Conservation (phyloP, 2,797 vertebrate species). For the Uromys caudimaculatus region DNA sequence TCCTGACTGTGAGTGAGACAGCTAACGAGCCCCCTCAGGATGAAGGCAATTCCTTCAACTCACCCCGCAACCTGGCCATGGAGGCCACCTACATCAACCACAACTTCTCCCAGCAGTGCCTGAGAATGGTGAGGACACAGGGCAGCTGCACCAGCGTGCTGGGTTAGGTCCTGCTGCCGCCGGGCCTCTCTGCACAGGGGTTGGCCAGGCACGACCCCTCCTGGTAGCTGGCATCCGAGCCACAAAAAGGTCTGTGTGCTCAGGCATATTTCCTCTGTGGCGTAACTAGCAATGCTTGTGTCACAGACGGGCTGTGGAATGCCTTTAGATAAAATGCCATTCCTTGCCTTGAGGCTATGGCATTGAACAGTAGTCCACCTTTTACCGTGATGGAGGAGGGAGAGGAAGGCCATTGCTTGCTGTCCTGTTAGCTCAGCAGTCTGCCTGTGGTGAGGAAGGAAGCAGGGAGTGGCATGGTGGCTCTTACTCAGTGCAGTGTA, state of each 20-base stretch:
- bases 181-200: rapidly evolving
- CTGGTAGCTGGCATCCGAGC: too few relatives aligned
- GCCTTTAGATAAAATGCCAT: not conserved
- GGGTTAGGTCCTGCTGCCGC: not conserved
- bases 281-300: not conserved
- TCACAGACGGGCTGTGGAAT: not conserved
- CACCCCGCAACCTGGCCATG: conserved; percentile 98
- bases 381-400: not conserved
- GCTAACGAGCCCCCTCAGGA: conserved; percentile 99
- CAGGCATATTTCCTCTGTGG: not conserved
- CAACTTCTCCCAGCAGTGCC: conserved; percentile 99
- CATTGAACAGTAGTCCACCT: not conserved
- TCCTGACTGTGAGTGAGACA: conserved; percentile 98
- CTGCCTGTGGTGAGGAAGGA: not conserved
- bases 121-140: conserved; percentile 92
- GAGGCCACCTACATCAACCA: conserved; percentile 99
- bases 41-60: conserved; percentile 98
- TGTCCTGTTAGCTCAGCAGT: not conserved
- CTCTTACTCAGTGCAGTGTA: rapidly evolving
- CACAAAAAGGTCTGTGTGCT: not conserved
- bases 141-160: not conserved
- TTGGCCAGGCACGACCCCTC: rapidly evolving
- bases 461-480: not conserved
- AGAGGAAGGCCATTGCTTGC: too few relatives aligned
- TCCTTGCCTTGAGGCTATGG: not conserved